These are phyloP conservation scores for Sebastes fasciatus DNA, from an alignment of 2,113 vertebrate genomes.

Conservation along the genomic window DNA sequence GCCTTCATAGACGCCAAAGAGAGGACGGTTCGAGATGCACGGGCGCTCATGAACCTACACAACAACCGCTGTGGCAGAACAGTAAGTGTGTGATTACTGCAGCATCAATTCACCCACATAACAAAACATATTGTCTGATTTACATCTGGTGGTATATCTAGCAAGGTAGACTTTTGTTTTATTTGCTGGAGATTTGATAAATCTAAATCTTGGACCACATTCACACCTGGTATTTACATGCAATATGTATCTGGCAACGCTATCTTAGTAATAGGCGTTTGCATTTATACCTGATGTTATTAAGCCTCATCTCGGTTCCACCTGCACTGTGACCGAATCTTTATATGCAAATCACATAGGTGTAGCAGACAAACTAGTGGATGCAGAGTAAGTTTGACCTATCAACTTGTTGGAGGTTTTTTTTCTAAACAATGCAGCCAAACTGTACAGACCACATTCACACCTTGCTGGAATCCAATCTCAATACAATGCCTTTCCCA, in stretches of 20 bases:
- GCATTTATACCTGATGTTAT: background rate
- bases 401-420: background rate
- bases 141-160: background rate
- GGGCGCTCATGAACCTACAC: conserved; percentile 97
- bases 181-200: background rate
- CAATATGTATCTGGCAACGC: background rate
- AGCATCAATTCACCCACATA: background rate
- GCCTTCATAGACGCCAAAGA: conserved; percentile 97
- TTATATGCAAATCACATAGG: background rate
- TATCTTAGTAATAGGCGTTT: background rate
- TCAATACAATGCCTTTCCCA: background rate
- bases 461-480: background rate
- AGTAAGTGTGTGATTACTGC: conserved; percentile 83
- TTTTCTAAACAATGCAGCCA: background rate
- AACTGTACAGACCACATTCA: background rate
- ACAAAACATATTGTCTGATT: too few relatives aligned
- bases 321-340: background rate
- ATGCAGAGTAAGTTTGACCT: background rate
- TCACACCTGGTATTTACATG: background rate
- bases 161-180: background rate
- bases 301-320: background rate
- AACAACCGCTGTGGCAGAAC: conserved; percentile 97
- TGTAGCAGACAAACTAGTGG: background rate
- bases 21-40: conserved; percentile 94
- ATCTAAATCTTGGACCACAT: background rate